Conservation (phyloP, 1,140 invertebrate species). For the Elymnias hypermnestra region DNA sequence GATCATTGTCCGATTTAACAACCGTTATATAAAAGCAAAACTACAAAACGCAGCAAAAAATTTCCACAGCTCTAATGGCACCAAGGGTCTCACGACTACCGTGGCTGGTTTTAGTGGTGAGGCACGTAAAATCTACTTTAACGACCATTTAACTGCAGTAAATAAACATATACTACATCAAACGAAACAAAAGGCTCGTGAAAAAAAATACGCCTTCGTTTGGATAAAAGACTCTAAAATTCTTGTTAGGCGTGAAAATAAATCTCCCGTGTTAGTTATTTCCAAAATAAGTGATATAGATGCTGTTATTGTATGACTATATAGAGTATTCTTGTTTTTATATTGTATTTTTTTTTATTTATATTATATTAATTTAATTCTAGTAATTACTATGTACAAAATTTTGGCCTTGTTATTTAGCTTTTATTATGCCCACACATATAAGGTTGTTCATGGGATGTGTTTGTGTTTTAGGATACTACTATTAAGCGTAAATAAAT, state of each 20-base stretch:
- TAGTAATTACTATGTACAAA: not conserved
- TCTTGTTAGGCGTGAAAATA: constrained; percentile 1
- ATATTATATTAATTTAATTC: not conserved
- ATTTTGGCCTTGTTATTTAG: not conserved
- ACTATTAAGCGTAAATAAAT: not conserved
- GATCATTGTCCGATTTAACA: constrained; percentile 5
- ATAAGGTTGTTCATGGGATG: no score
- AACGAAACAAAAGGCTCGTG: constrained; percentile 2
- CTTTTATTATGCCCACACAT: no score
- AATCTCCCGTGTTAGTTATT: not conserved
- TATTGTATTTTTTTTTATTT: not conserved
- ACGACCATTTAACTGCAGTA: constrained; percentile 4
- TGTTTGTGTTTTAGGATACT: no score
- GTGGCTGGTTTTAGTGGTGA: not conserved
- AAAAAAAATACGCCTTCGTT: constrained; percentile 1
- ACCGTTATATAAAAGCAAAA: not conserved
- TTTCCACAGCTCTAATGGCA: not conserved
- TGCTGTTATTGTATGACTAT: constrained; percentile 1
- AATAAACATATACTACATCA: constrained; percentile 1
- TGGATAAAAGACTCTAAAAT: constrained; percentile 8
- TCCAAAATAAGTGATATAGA: not conserved
- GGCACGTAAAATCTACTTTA: not conserved
- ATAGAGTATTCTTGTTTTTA: not conserved
- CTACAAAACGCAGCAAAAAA: not conserved
- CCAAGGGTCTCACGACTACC: not conserved